Percentiles rank a stretch among this genome's conserved stretches.
Conservation (phyloP, 2,113 vertebrate genomes). For the Brienomyrus brachyistius region DNA sequence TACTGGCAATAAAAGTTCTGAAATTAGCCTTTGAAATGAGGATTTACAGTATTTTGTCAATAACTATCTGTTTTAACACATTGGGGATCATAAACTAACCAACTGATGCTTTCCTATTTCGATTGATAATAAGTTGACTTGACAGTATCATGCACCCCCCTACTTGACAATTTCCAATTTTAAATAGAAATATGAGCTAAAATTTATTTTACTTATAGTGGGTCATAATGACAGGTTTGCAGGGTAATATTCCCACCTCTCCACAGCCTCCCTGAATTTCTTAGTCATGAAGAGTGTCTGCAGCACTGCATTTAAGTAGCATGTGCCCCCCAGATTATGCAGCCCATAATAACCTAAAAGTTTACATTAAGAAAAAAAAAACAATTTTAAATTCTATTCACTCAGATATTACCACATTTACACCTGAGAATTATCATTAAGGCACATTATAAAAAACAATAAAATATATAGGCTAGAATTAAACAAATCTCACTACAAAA, state of each 20-base stretch:
- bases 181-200: not conserved
- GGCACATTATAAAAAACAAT: no score
- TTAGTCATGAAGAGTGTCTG: constrained; percentile 50
- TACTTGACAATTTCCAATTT: not conserved
- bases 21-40: no score
- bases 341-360: constrained; percentile 35
- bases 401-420: no score
- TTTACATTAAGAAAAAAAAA: rapidly evolving
- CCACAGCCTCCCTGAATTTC: constrained; percentile 47
- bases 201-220: not conserved
- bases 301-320: constrained; percentile 57
- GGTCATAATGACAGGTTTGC: not conserved
- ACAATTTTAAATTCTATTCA: no score
- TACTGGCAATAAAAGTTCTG: no score
- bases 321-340: constrained; percentile 42
- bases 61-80: not conserved
- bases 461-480: no score
- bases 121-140: not conserved
- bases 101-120: not conserved
- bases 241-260: constrained; percentile 26
- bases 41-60: not conserved
- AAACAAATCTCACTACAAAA: no score
- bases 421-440: no score
- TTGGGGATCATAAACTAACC: not conserved
- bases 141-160: not conserved